Evolutionary conservation across 2,888 invertebrate genomes (phyloP), one percentile per base, ranked within the genome.

Genomic region (Cryptocheilus praepositus): DNA sequence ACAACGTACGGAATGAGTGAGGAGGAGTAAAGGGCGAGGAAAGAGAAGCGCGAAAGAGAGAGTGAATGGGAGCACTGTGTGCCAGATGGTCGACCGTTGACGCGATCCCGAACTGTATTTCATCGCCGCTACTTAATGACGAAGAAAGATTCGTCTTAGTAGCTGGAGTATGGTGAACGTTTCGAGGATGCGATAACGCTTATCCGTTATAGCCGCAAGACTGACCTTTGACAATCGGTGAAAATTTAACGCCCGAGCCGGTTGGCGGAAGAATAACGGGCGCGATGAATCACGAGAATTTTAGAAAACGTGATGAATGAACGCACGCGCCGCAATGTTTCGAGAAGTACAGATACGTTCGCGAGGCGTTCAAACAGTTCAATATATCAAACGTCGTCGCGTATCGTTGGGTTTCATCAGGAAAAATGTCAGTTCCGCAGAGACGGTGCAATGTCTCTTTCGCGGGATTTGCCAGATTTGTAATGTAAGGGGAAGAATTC

Each of bases 51-150:
- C 67, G 72, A 67, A 72, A 68, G 73, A 67, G 74, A 67, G 76
- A 76, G 72, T 82, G 82, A 82, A 83, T 82, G 81, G 75, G 68
- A 73, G 72, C 81, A 77, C 83, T 82, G 82, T 82, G 62, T 44
- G 76, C 80, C 83, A 82, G 81, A 82, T 83, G 82, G 80, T 80
- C 63, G 70, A 25, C 61, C 61, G 25, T 43, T 66, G 56, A 59
- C 65, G 65, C 64, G 64, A 71, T 80, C 72, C 56, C 63, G 52
- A 44, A 53, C 16, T 67, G 54, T 56, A 56, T 69, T 67, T 56
- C 69, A 61, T 74, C 64, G 60, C 74, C 68, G 66, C 75, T 80
- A 71, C 73, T 67, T 73, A 76, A 80, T 72, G 76, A 79, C 55
- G 68, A 62, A 61, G 67, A 70, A 70, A 64, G 72, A 72, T 70